Conservation (phyloP, 2,797 vertebrate species). For the Aplochiton taeniatus region DNA sequence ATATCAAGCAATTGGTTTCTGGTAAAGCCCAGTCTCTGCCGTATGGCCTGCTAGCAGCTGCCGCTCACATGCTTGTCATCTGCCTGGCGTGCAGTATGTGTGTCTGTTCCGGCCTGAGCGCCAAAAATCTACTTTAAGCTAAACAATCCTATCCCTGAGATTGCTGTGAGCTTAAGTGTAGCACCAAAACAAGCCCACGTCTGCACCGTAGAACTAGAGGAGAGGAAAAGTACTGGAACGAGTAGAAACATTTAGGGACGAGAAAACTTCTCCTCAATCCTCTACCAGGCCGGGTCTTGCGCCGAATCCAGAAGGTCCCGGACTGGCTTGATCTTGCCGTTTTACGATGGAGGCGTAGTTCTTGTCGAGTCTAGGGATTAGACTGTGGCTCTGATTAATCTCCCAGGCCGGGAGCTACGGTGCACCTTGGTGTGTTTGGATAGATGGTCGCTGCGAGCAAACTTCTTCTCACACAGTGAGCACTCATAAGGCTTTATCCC, state of each 20-base stretch:
- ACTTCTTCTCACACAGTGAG: slow-evolving; percentile 81
- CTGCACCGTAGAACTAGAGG: slow-evolving; percentile 27
- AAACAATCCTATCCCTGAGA: slow-evolving; percentile 65
- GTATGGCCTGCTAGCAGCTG: slow-evolving; percentile 5
- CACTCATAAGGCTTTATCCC: slow-evolving; percentile 82
- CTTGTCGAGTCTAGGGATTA: slow-evolving; percentile 46
- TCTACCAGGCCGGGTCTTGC: slow-evolving; percentile 37
- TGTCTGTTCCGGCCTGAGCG: slow-evolving; percentile 13
- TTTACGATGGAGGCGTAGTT: neutral
- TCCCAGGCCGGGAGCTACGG: slow-evolving; percentile 73
- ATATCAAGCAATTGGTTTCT: slow-evolving; percentile 28
- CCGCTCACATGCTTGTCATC: slow-evolving; percentile 19
- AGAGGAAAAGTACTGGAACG: slow-evolving; percentile 28
- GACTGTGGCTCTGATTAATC: slow-evolving; percentile 69
- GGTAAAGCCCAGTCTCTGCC: slow-evolving; percentile 8
- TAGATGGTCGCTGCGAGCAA: slow-evolving; percentile 81
- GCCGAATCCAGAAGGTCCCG: neutral
- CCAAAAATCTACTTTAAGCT: slow-evolving; percentile 51
- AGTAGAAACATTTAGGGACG: slow-evolving; percentile 21
- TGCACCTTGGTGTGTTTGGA: slow-evolving; percentile 85
- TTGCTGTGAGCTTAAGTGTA: slow-evolving; percentile 48
- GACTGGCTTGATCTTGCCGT: neutral
- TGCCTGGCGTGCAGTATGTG: neutral
- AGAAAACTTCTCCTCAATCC: slow-evolving; percentile 21
- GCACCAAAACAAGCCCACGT: slow-evolving; percentile 49